Evolutionary conservation across 2,888 invertebrate species (phyloP).

Genomic region (Conops quadrifasciatus): DNA sequence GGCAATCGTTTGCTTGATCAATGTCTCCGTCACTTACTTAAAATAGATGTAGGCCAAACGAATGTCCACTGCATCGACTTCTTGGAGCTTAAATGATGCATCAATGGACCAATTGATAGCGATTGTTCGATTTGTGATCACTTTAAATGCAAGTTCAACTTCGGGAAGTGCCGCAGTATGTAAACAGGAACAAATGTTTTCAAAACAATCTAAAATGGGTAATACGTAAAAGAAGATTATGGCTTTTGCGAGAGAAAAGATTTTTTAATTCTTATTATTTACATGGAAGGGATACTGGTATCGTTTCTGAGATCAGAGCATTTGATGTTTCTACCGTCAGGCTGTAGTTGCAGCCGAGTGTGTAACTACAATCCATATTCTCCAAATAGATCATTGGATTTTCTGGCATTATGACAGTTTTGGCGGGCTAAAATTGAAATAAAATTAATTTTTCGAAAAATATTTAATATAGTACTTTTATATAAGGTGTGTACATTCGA

Average conservation of each 20-base stretch:
- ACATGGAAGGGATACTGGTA: slow-evolving; percentile 54
- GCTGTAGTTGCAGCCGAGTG: slow-evolving; percentile 58
- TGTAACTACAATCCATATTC: slow-evolving; percentile 55
- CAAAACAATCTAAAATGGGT: slow-evolving; percentile 53
- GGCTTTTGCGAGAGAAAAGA: too few relatives aligned
- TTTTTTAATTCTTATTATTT: slow-evolving; percentile 28
- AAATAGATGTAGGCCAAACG: slow-evolving; percentile 44
- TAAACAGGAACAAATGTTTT: slow-evolving; percentile 55
- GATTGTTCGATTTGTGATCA: slow-evolving; percentile 52
- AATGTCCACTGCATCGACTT: neutral
- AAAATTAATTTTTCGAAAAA: neutral
- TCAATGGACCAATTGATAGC: slow-evolving; percentile 51
- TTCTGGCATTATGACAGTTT: slow-evolving; percentile 46
- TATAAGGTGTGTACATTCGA: slow-evolving; percentile 44
- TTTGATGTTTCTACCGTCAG: slow-evolving; percentile 58
- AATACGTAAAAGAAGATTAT: neutral
- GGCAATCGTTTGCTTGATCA: too few relatives aligned
- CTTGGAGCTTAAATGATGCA: slow-evolving; percentile 24
- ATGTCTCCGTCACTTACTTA: too few relatives aligned
- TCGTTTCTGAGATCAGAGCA: slow-evolving; percentile 47
- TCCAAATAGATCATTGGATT: slow-evolving; percentile 51
- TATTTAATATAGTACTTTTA: neutral
- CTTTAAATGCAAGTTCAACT: slow-evolving; percentile 45
- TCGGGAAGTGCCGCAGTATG: slow-evolving; percentile 50
- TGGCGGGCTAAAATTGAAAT: slow-evolving; percentile 32